phyloP scores from a whole-genome alignment of 23 tunicate genomes.

The Halocynthia aurantium region DNA sequence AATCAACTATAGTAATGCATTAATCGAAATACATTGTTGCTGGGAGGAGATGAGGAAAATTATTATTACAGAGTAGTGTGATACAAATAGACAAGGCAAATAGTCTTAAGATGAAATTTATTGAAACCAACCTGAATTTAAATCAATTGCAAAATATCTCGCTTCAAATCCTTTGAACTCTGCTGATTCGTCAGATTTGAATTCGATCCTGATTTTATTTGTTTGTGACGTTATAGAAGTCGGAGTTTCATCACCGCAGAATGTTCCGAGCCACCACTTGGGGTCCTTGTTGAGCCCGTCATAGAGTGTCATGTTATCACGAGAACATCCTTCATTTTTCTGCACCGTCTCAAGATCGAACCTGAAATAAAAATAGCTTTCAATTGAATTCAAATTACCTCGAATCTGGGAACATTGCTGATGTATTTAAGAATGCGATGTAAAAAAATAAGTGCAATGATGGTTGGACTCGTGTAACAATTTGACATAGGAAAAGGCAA shows the following conservation, averaged over 20 bases:
- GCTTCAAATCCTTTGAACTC: constrained; percentile 42
- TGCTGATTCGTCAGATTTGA: constrained; percentile 30
- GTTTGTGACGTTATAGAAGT: constrained; percentile 25
- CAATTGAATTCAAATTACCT: neutral
- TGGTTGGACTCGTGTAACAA: neutral
- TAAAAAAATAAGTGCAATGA: neutral
- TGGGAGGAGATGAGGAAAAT: no score
- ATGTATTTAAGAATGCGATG: no score
- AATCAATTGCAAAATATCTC: constrained; percentile 32
- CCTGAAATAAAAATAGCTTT: constrained; percentile 10
- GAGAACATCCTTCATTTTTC: constrained; percentile 35
- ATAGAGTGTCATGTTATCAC: constrained; percentile 46
- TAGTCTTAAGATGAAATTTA: neutral
- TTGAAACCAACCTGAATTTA: constrained; percentile 23
- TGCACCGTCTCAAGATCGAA: constrained; percentile 40
- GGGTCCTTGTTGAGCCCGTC: constrained; percentile 31
- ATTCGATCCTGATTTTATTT: constrained; percentile 53
- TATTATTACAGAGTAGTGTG: no score
- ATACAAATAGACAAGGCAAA: no score
- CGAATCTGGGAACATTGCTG: neutral
- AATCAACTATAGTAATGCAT: no score
- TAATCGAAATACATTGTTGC: no score
- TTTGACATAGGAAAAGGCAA: neutral
- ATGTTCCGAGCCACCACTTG: constrained; percentile 44
- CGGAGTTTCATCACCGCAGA: constrained; percentile 37